phyloP scores from a whole-genome alignment of 2,113 vertebrate species.

The Lethenteron reissneri region DNA sequence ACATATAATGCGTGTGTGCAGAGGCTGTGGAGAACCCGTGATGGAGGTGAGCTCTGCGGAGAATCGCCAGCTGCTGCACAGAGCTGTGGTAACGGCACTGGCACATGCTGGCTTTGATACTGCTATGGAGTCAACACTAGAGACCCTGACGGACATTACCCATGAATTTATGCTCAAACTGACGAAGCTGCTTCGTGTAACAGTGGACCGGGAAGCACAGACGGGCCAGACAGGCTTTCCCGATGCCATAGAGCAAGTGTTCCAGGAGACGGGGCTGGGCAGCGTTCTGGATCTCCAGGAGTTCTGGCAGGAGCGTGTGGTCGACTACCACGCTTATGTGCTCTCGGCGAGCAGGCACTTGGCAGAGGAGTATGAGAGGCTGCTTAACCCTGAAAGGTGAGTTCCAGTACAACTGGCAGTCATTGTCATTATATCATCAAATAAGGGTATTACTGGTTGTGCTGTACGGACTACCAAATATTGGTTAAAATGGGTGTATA shows the following conservation, averaged over 20 bases:
- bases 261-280: conserved; percentile 80
- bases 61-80: conserved; percentile 81
- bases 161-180: conserved; percentile 79
- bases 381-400: conserved; percentile 72
- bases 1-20: conserved; percentile 13
- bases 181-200: conserved; percentile 54
- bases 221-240: conserved; percentile 68
- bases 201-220: conserved; percentile 62
- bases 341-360: conserved; percentile 87
- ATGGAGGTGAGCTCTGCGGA: conserved; percentile 76
- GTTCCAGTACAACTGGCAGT: no score
- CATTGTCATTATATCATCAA: no score
- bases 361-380: conserved; percentile 73
- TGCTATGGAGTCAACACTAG: conserved; percentile 71
- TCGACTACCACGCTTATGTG: conserved; percentile 93
- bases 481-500: no score
- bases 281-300: conserved; percentile 71
- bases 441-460: no score
- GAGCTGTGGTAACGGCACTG: conserved; percentile 75
- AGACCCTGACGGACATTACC: conserved; percentile 68
- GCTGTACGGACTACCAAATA: no score
- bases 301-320: conserved; percentile 93
- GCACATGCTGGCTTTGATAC: conserved; percentile 78
- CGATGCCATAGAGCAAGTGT: conserved; percentile 82
- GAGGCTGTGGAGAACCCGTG: conserved; percentile 83